Base-by-base conservation (phyloP, 1,140 invertebrate species). In the Camponotus pennsylvanicus region DNA sequence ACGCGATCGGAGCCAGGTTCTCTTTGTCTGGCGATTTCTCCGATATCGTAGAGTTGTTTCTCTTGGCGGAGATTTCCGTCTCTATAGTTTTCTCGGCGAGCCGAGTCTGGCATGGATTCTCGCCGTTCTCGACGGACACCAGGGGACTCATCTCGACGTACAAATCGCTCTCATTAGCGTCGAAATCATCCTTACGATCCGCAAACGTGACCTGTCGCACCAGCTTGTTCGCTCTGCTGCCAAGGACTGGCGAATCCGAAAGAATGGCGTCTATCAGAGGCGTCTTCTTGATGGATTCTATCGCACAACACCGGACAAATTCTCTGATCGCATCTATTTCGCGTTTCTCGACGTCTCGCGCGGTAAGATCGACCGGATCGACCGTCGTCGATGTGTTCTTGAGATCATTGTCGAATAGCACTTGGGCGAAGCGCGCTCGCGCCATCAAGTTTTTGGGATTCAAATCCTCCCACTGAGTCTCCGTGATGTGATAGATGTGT, bases 401-500 rank as follows among this genome's bases (percentile, higher is more conserved):
- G 13, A 90, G 87, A 18, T 93, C 91, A n/a, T 85, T 92, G 0
- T 90, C 82, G 32, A 93, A 93, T 5, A 94, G 49, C 7, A 92
- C 92, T 11, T 89, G 92, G 4, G 93, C 88, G 0, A 94, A 86
- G 9, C 80, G 92, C 73, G 95, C 94, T 40, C 92, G 93, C 87
- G 95, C 95, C 40, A 92, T 91, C 1, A 95, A 88, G 7, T 94
- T 90, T 80, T 94, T 93, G 63, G 93, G 94, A 75, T 95, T 94
- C 6, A 95, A 93, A 52, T 96, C 95, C 88, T 96, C 95, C 95
- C 96, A 96, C 59, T 95, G 91, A 82, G 95, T 93, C 64, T 96
- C 95, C 42, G 95, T 94, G 85, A 96, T 93, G 76, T 96, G 96
- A 91, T 96, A 96, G 70, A 96, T 93, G 87, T 96, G 95, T 82